phyloP scores from a whole-genome alignment of 2,797 vertebrate genomes.

The Poecilia gillii region DNA sequence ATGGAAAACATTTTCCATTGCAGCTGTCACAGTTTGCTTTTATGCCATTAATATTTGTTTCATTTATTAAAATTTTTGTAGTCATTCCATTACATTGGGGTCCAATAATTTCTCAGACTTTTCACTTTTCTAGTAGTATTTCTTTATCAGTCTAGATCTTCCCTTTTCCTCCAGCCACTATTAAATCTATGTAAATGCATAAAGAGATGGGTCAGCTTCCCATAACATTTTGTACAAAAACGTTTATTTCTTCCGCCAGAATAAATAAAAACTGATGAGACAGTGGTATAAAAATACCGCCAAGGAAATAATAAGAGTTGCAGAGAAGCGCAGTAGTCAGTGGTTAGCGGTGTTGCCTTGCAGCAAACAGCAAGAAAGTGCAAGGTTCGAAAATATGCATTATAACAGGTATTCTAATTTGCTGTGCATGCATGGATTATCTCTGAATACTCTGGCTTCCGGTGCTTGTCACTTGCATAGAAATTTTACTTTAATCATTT shows the following conservation, averaged over 20 bases:
- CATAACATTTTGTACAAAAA: neutral
- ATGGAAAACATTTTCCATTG: neutral
- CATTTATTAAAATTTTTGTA: neutral
- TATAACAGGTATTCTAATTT: neutral
- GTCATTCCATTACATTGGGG: neutral
- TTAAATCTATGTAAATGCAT: neutral
- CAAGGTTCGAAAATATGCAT: too few relatives aligned
- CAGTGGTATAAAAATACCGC: neutral
- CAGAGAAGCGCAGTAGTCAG: neutral
- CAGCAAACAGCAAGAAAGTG: neutral
- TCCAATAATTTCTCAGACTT: neutral
- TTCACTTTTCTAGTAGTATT: neutral
- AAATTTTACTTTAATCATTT: neutral
- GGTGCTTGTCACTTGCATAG: neutral
- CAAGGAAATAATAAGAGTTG: neutral
- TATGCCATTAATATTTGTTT: neutral
- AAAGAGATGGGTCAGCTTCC: neutral
- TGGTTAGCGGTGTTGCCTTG: neutral
- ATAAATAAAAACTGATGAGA: neutral
- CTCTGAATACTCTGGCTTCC: neutral
- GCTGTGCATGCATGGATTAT: neutral
- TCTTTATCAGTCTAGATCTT: neutral
- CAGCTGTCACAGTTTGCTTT: neutral
- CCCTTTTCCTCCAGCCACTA: neutral
- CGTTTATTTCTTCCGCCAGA: neutral